phyloP scores from a whole-genome alignment of 1,140 invertebrate genomes.

The Matsumurasca onukii region DNA sequence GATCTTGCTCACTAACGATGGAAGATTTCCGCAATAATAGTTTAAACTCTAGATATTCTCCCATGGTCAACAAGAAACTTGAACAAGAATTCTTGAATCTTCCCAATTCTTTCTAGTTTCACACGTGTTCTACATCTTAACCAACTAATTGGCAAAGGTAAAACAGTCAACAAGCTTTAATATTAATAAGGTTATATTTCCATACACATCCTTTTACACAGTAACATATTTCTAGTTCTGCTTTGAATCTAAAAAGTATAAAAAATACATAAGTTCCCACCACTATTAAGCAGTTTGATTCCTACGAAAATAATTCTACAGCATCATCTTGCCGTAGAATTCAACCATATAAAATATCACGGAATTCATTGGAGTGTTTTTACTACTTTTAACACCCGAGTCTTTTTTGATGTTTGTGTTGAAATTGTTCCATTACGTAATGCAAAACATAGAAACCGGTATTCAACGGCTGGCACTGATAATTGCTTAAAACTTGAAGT shows the following conservation, averaged over 20 bases:
- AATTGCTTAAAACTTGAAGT: too few species aligned
- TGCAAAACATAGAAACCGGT: background rate
- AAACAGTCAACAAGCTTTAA: background rate
- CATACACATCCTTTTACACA: conserved; percentile 16
- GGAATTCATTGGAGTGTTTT: background rate
- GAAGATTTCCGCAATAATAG: too few species aligned
- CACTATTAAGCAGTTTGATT: conserved; percentile 20
- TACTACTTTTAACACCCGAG: background rate
- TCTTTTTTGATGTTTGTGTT: background rate
- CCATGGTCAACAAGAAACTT: too few species aligned
- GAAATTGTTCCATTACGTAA: background rate
- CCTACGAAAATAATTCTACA: conserved; percentile 12
- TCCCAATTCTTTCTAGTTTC: too few species aligned
- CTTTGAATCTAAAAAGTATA: conserved; percentile 29
- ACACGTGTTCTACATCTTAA: too few species aligned
- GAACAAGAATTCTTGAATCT: too few species aligned
- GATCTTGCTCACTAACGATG: too few species aligned
- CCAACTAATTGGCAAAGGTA: too few species aligned
- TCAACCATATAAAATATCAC: conserved; percentile 17
- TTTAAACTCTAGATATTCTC: too few species aligned
- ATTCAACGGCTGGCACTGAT: too few species aligned
- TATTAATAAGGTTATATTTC: conserved; percentile 25
- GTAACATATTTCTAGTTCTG: conserved; percentile 14
- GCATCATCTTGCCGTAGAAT: conserved; percentile 17
- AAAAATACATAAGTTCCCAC: conserved; percentile 27